These are phyloP conservation scores for Diadophis punctatus DNA, from an alignment of 2,113 vertebrate genomes.

Conservation along the genomic window DNA sequence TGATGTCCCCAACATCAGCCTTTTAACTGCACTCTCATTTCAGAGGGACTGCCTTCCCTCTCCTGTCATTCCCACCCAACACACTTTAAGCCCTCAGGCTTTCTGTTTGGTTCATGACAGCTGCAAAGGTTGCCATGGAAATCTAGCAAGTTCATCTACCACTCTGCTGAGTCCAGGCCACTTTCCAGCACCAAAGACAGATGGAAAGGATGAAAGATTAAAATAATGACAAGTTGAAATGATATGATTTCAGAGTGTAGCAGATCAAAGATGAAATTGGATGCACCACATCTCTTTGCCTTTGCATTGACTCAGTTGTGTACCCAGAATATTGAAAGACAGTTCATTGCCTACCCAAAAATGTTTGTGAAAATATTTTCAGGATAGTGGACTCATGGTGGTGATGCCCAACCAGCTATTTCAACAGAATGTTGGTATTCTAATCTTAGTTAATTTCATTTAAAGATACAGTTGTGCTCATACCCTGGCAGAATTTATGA, in stretches of 20 bases:
- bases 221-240: neutral
- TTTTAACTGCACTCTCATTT: neutral
- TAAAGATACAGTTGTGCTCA: no score
- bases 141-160: slow-evolving; percentile 48
- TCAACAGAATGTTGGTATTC: neutral
- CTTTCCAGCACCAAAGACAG: neutral
- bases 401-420: neutral
- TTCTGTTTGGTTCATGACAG: neutral
- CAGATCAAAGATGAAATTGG: neutral
- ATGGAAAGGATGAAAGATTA: neutral
- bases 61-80: neutral
- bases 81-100: slow-evolving; percentile 18
- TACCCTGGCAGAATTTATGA: no score
- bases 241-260: neutral
- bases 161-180: slow-evolving; percentile 18
- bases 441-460: neutral
- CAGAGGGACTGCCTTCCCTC: neutral
- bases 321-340: neutral
- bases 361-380: neutral
- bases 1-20: neutral
- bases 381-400: neutral
- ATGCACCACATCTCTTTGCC: neutral
- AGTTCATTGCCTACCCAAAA: neutral
- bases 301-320: neutral
- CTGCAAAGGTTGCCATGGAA: slow-evolving; percentile 53